Evolutionary conservation across 2,888 invertebrate species (phyloP).

Genomic region (Athalia circularis): DNA sequence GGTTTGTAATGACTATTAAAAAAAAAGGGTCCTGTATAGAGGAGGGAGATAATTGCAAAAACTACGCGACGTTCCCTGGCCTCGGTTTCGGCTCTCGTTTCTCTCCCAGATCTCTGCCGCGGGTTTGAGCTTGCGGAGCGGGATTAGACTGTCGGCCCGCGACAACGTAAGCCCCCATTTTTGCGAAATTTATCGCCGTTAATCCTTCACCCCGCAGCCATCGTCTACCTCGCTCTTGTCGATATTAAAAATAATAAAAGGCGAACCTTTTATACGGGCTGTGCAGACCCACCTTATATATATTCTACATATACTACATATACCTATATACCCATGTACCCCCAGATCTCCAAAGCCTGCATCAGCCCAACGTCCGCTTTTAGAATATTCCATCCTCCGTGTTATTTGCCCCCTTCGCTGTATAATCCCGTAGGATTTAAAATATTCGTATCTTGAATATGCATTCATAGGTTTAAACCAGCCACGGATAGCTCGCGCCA

Average conservation of each 20-base stretch:
- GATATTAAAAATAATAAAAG: conserved; percentile 69
- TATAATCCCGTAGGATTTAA: conserved; percentile 70
- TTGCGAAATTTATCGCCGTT: conserved; percentile 74
- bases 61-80: conserved; percentile 55
- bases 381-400: conserved; percentile 36
- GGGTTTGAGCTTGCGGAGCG: conserved; percentile 58
- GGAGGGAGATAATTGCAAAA: conserved; percentile 68
- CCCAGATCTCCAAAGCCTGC: conserved; percentile 15
- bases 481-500: conserved; percentile 49
- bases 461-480: conserved; percentile 66
- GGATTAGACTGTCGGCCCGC: conserved; percentile 73
- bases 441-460: conserved; percentile 71
- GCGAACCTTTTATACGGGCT: conserved; percentile 53
- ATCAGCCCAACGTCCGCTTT: conserved; percentile 19
- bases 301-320: background rate
- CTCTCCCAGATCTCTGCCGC: conserved; percentile 57
- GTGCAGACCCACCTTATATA: conserved; percentile 22
- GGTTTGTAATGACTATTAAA: conserved; percentile 22
- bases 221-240: conserved; percentile 57
- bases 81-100: conserved; percentile 48
- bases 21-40: conserved; percentile 39
- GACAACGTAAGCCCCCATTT: conserved; percentile 74
- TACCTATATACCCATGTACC: background rate
- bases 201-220: conserved; percentile 69
- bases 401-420: conserved; percentile 47